phyloP scores from a whole-genome alignment of 2,113 vertebrate species.

The Pelusios castaneus region DNA sequence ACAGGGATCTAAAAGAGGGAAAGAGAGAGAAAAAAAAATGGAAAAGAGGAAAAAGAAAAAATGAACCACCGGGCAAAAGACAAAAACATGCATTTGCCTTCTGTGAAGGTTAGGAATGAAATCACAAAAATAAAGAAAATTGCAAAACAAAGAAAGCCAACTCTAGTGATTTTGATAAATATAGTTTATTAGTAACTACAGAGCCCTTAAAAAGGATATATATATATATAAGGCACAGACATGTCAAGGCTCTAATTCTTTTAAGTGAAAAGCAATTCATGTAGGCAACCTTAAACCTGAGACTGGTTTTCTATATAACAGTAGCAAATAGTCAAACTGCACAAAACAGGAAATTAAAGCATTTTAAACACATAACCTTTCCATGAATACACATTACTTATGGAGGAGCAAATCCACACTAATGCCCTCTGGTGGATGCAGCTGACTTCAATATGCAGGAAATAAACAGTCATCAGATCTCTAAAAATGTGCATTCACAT shows the following conservation, averaged over 20 bases:
- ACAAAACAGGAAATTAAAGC: neutral
- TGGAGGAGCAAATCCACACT: neutral
- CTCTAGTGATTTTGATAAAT: too few species aligned
- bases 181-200: too few species aligned
- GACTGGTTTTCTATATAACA: neutral
- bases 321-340: neutral
- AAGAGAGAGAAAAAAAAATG: neutral
- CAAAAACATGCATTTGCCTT: too few species aligned
- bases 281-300: neutral
- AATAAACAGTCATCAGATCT: neutral
- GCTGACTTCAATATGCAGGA: neutral
- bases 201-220: too few species aligned
- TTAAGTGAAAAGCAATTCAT: neutral
- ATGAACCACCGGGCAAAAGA: neutral
- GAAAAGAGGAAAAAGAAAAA: neutral
- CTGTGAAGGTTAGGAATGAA: too few species aligned
- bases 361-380: neutral
- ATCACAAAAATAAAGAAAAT: too few species aligned
- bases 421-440: neutral
- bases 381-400: neutral
- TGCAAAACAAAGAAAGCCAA: too few species aligned
- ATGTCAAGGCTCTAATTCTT: neutral
- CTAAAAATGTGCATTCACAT: slow-evolving; percentile 9
- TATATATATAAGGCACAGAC: too few species aligned
- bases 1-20: neutral